A percentile compares a stretch with the other conserved stretches of the same genome.
Evolutionary conservation across 2,888 invertebrate genomes (phyloP).

Genomic region (Loripinus fragilis): DNA sequence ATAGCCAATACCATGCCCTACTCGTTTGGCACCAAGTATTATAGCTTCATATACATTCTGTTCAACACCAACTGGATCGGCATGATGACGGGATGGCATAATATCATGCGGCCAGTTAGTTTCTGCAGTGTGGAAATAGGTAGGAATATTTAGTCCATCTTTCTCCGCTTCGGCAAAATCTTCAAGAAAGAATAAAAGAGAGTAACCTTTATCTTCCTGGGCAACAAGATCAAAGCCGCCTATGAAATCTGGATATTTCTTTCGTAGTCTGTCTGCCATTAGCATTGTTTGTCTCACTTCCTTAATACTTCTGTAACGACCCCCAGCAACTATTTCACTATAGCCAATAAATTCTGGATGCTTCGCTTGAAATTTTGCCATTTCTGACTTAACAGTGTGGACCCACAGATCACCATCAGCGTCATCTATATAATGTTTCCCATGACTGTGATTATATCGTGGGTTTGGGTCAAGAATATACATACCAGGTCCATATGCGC

Average conservation of each 20-base stretch:
- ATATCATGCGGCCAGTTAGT: slow-evolving; percentile 59
- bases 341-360: slow-evolving; percentile 56
- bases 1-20: slow-evolving; percentile 57
- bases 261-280: slow-evolving; percentile 23
- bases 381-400: slow-evolving; percentile 12
- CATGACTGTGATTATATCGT: slow-evolving; percentile 12
- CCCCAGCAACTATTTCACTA: slow-evolving; percentile 42
- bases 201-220: slow-evolving; percentile 54
- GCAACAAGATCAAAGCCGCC: slow-evolving; percentile 53
- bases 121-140: slow-evolving; percentile 52
- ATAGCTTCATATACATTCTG: slow-evolving; percentile 55
- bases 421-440: slow-evolving; percentile 47
- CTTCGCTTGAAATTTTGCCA: slow-evolving; percentile 31
- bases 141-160: slow-evolving; percentile 27
- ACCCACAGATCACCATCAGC: slow-evolving; percentile 38
- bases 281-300: slow-evolving; percentile 9
- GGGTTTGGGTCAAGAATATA: slow-evolving; percentile 36
- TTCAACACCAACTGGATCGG: slow-evolving; percentile 44
- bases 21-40: slow-evolving; percentile 48
- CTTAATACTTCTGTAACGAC: slow-evolving; percentile 6
- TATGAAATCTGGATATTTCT: slow-evolving; percentile 48
- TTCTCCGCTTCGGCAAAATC: slow-evolving; percentile 37
- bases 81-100: slow-evolving; percentile 40
- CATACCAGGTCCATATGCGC: slow-evolving; percentile 29
- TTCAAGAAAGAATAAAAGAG: slow-evolving; percentile 46